Base-by-base conservation (phyloP, 2,888 invertebrate species). In the Caenorhabditis afra region DNA sequence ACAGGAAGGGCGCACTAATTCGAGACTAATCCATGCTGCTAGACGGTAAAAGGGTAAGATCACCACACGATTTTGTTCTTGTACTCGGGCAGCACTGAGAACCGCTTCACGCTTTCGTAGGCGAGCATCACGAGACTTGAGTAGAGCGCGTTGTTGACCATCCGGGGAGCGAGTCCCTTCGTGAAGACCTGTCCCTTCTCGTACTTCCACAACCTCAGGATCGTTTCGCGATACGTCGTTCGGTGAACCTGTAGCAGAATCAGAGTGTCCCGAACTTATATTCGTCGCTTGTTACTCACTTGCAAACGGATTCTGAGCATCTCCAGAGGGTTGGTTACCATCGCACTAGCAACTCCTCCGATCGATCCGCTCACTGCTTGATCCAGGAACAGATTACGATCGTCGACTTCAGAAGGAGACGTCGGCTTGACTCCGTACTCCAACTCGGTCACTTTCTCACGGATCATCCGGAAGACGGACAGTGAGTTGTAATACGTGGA, bases 31-130 rank as follows among this genome's bases (percentile, higher is more conserved):
- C 29, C 37, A 53, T 53, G 20, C 20, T 55, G 41, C 55, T 39
- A 57, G 18, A 55, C 49, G 55, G 50, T 23, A 61, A 52, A n/a
- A 61, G 44, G 10, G 53, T 70, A 70, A 0, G n/a, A 57, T 68
- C 70, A 88, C 88, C 88, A 88, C n/a, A 87, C 86, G 29, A 88
- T 78, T n/a, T 79, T 79, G 49, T 85, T 76, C 39, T 74, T 68
- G 67, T 82, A 87, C 68, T 88, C 87, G 20, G 87, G 87, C 7
- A 87, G 75, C 18, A 88, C 86, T 14, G 83, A 82, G 39, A 83
- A 66, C 50, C 85, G 83, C 74, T 88, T 88, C 45, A 87, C 87
- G 29, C 87, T 84, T 61, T 88, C 88, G 73, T 88, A 88, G 37
- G 87, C 86, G 4, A 87, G 74, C 88, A 88, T 87, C 16, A 88